Conservation (phyloP, 2,113 vertebrate genomes). For the Sapayoa aenigma region DNA sequence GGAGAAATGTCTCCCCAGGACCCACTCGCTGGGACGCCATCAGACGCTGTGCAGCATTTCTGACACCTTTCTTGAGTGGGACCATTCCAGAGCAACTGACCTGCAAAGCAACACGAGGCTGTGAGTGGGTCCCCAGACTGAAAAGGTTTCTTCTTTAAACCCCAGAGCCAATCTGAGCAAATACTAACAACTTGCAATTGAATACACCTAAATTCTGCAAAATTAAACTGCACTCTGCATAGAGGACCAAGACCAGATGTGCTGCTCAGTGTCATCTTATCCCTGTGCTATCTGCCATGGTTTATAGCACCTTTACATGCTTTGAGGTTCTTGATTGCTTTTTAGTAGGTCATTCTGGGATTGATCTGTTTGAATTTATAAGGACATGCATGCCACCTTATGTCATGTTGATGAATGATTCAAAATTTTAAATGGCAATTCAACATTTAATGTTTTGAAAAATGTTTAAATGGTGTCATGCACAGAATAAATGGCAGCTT, state of each 20-base stretch:
- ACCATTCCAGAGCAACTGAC: not conserved
- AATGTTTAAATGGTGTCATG: slow-evolving; percentile 59
- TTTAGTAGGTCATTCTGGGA: slow-evolving; percentile 54
- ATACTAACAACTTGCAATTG: not conserved
- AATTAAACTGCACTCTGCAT: not conserved
- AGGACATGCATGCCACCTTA: slow-evolving; percentile 18
- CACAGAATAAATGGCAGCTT: slow-evolving; percentile 64
- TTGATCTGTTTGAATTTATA: slow-evolving; percentile 54
- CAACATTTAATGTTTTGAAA: slow-evolving; percentile 49
- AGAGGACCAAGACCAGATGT: not conserved
- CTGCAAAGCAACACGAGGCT: not conserved
- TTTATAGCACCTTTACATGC: slow-evolving; percentile 40
- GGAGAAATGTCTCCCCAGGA: not conserved
- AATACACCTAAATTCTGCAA: not conserved
- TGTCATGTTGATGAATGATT: slow-evolving; percentile 47
- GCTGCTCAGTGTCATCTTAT: not conserved
- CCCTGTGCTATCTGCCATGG: not conserved
- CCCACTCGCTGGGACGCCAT: not conserved
- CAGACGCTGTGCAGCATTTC: not conserved
- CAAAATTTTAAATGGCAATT: slow-evolving; percentile 62
- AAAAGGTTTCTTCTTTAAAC: not conserved
- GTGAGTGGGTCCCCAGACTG: not conserved
- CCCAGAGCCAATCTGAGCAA: not conserved
- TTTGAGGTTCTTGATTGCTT: slow-evolving; percentile 35
- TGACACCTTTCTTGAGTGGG: not conserved